Evolutionary conservation across 64 coral and sea anemone genomes (phyloP), one percentile per base, ranked within the genome.

Genomic region (Montipora cactus): DNA sequence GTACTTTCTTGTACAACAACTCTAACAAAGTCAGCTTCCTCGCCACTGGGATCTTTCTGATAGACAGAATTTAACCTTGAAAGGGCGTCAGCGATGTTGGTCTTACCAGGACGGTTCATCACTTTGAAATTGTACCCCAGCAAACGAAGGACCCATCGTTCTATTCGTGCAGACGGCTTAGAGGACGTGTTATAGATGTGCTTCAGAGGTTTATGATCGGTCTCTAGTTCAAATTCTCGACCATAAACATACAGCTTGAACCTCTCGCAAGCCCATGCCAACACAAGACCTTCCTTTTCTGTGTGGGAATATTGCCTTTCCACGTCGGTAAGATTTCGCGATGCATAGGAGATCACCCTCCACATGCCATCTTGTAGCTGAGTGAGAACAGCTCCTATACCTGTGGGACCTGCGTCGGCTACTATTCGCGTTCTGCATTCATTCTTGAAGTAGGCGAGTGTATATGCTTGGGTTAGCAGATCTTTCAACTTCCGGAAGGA

Each of bases 271-370:
- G 70, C n/a, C 70, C 88, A 90, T 45, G 80, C 76, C 9, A 90
- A 48, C 3, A 77, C 76, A 12, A 80, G 72, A 13, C 74, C 75
- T 70, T 90, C 88, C 18, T 90, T 90, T 47, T 90, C 76, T 66
- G 70, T 92, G 20, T 92, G 79, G 49, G 90, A 50, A 84, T 92
- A 92, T 0, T 69, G 47, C 50, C 90, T 80, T 57, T 80, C 76
- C 7, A 90, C 75, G 48, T 80, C 75, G 1, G 88, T 79, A 44
- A 80, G 88, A 45, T 80, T 90, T 51, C 88, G 47, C 14, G 88
- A 90, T 59, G 88, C 75, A 90, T 90, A 90, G 45, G 76, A 90
- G 3, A 66, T 51, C 68, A 62, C 75, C 80, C 55, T 62, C 76
- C 88, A 90, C 37, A 79, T 5, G 15, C 47, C 77, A 71, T 48